Evolutionary conservation across 2,113 vertebrate genomes (phyloP), one percentile per base, ranked within the genome.

Genomic region (Sebastes schlegelii): DNA sequence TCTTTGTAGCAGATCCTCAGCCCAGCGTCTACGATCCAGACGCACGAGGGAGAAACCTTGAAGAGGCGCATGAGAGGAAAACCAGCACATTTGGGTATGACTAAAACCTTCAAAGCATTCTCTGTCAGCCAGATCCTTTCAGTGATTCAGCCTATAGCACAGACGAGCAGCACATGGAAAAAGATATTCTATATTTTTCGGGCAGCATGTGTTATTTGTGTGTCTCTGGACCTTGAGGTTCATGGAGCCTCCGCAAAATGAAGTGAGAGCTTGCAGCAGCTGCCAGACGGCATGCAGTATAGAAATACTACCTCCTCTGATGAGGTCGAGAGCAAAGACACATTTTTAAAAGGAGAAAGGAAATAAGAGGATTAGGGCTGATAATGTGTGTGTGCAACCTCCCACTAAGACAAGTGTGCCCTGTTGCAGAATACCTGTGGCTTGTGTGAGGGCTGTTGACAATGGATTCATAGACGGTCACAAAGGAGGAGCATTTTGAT

Each of bases 51-150:
- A 90, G 84, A 77, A 90, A 89, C 89, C 89, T 87, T 91, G 91
- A 93, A 75, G 87, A 91, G 86, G 89, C 78, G 91, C 85, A 82
- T 46, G 79, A 89, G 88, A 93, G 66, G 88, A 88, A 88, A 92
- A 90, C 84, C 91, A 91, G 89, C 92, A 89, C 88, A 84, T 94
- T 91, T 82, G 83, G 84, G 79, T 91, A 89, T 85, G 90, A 89
- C 91, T 92, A 85, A 91, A 92, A 84, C 85, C 93, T 94, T 94
- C 93, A 94, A 94, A 95, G 93, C 79, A 58, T 88, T 91, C 90
- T 86, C 86, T 45, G n/a, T n/a, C 80, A 79, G 79, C 84, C 88
- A 62, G 86, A 85, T 88, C 63, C 65, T 76, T 84, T 82, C 81
- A 86, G 71, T 68, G 83, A 83, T 80, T 83, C 86, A 79, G 79